Evolutionary conservation across 1,140 invertebrate species (phyloP).

Genomic region (Aphelinus certus): DNA sequence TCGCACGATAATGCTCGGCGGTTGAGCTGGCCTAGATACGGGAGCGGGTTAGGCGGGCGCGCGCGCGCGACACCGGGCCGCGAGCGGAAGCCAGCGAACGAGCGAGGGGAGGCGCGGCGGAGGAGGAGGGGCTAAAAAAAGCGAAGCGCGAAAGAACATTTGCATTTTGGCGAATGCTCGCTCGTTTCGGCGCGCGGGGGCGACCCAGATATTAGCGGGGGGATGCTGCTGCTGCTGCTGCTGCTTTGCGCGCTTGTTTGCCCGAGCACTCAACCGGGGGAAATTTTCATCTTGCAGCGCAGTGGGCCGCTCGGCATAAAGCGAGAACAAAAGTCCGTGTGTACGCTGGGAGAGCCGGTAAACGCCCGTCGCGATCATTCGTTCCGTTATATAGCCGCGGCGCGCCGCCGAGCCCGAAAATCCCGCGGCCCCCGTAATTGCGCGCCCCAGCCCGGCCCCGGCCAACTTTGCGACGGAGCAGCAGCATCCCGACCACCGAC

Average conservation of each 20-base stretch:
- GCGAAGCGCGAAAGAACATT: conserved; percentile 24
- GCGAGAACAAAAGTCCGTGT: background rate
- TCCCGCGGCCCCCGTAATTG: background rate
- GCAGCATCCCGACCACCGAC: too few relatives aligned
- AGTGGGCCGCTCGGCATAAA: background rate
- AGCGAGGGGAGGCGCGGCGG: too few relatives aligned
- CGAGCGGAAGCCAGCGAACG: background rate
- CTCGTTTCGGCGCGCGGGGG: conserved; percentile 12
- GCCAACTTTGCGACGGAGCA: too few relatives aligned
- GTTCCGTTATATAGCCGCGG: background rate
- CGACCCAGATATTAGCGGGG: conserved; percentile 32
- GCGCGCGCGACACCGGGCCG: background rate
- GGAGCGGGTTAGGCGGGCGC: background rate
- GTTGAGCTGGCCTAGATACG: conserved; percentile 1
- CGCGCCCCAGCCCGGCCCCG: too few relatives aligned
- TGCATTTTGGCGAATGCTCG: conserved; percentile 29
- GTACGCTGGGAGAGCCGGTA: too few relatives aligned
- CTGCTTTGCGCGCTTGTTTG: conserved; percentile 20
- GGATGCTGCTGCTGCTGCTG: background rate
- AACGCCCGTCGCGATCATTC: too few relatives aligned
- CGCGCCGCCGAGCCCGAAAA: background rate
- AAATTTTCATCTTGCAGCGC: conserved; percentile 29
- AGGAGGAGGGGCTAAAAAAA: background rate
- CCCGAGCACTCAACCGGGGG: conserved; percentile 6
- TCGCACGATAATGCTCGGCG: conserved; percentile 1